These are phyloP conservation scores for Tinamus major DNA, from an alignment of 2,797 vertebrate species.

Conservation along the genomic window DNA sequence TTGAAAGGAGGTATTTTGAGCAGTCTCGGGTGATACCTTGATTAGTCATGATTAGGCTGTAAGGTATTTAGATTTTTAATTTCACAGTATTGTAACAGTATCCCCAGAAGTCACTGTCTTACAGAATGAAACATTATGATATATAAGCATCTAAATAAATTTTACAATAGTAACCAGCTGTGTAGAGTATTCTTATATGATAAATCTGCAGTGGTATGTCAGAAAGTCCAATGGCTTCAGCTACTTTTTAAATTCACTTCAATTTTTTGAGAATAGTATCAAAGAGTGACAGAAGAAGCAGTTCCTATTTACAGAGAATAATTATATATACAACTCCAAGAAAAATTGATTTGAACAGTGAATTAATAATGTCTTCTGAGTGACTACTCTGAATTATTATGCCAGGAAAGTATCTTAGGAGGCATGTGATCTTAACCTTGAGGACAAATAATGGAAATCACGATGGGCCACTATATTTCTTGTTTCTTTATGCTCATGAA, in stretches of 20 bases:
- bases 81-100: not conserved
- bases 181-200: not conserved
- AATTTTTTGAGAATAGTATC: not conserved
- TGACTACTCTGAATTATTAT: not conserved
- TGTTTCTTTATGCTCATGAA: not conserved
- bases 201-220: not conserved
- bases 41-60: not conserved
- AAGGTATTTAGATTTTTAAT: not conserved
- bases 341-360: not conserved
- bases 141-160: constrained; percentile 52
- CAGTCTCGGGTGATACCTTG: not conserved
- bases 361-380: not conserved
- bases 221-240: not conserved
- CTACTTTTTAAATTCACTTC: not conserved
- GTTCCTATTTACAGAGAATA: not conserved
- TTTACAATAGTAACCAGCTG: not conserved
- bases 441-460: not conserved
- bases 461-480: not conserved
- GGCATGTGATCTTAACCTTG: not conserved
- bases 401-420: not conserved
- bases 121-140: constrained; percentile 40
- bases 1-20: not conserved
- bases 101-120: not conserved
- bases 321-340: not conserved
- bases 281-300: not conserved